Percentiles rank a stretch among this genome's conserved stretches.
Conservation (phyloP, 2,113 vertebrate species). For the Dipodomys spectabilis region DNA sequence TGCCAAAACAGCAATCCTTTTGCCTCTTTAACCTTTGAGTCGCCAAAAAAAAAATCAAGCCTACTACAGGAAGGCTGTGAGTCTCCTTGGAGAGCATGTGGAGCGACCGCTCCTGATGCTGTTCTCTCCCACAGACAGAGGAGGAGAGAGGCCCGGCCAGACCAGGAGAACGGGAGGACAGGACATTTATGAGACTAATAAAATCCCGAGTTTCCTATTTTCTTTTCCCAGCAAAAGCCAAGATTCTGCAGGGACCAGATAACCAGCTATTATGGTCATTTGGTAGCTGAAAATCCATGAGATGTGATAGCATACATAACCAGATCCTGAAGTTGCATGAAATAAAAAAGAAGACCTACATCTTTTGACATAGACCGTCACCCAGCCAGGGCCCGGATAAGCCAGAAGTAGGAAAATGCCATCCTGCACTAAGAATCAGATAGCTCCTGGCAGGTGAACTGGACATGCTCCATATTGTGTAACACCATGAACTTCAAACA, state of each 20-base stretch:
- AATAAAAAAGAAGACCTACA: constrained; percentile 51
- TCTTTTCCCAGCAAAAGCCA: constrained; percentile 42
- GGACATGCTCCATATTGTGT: constrained; percentile 51
- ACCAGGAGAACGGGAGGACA: neutral
- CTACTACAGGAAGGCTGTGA: neutral
- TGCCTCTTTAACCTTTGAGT: constrained; percentile 45
- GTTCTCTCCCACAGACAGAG: constrained; percentile 24
- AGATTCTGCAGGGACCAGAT: constrained; percentile 38
- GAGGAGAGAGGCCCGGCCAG: neutral
- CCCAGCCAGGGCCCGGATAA: constrained; percentile 66
- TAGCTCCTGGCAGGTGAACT: constrained; percentile 72
- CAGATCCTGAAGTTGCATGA: constrained; percentile 64
- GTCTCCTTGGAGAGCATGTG: constrained; percentile 5
- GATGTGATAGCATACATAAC: constrained; percentile 36
- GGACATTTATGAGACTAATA: neutral
- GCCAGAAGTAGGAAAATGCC: constrained; percentile 68
- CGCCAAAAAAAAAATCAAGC: constrained; percentile 53
- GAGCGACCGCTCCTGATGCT: neutral
- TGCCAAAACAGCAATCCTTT: constrained; percentile 34
- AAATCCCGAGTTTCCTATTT: constrained; percentile 33
- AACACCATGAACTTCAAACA: constrained; percentile 61
- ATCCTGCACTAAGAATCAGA: constrained; percentile 64
- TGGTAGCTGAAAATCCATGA: constrained; percentile 66
- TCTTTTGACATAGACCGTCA: constrained; percentile 64
- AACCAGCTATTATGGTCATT: constrained; percentile 29